A percentile compares a stretch with the other conserved stretches of the same genome.
phyloP scores from a whole-genome alignment of 2,113 vertebrate species.

The Catharus fuscescens region DNA sequence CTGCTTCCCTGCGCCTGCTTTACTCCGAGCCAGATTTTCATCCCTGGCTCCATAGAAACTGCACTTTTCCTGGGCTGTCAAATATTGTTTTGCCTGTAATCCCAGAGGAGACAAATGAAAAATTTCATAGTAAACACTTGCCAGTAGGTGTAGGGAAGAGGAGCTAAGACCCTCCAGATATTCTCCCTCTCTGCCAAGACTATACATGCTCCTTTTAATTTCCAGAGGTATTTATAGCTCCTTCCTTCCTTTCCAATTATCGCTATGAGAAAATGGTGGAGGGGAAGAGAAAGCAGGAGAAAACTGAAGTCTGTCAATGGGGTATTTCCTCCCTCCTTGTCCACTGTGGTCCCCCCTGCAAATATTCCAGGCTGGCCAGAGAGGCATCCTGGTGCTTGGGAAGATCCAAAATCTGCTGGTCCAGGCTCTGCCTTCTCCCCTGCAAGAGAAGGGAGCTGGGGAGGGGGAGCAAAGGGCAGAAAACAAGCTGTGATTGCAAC shows the following conservation, averaged over 20 bases:
- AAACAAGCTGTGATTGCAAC: conserved; percentile 1
- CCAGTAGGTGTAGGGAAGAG: background rate
- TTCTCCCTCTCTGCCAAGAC: background rate
- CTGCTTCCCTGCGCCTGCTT: background rate
- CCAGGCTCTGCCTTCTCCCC: background rate
- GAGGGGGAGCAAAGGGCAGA: background rate
- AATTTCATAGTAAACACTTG: conserved; percentile 19
- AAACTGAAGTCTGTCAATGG: fast-evolving
- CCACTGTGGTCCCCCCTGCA: background rate
- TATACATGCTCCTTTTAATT: background rate
- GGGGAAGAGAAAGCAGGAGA: background rate
- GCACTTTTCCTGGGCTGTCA: background rate
- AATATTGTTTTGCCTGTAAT: background rate
- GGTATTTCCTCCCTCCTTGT: background rate
- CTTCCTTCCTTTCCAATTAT: conserved; percentile 23
- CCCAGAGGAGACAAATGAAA: background rate
- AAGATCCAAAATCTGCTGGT: background rate
- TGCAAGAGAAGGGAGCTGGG: background rate
- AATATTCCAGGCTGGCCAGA: fast-evolving
- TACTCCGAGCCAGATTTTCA: background rate
- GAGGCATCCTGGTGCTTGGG: fast-evolving
- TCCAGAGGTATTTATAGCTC: conserved; percentile 29
- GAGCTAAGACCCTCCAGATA: background rate
- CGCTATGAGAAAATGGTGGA: background rate
- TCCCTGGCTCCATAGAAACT: background rate